Evolutionary conservation across 2,113 vertebrate genomes (phyloP).

Genomic region (Lethenteron reissneri): DNA sequence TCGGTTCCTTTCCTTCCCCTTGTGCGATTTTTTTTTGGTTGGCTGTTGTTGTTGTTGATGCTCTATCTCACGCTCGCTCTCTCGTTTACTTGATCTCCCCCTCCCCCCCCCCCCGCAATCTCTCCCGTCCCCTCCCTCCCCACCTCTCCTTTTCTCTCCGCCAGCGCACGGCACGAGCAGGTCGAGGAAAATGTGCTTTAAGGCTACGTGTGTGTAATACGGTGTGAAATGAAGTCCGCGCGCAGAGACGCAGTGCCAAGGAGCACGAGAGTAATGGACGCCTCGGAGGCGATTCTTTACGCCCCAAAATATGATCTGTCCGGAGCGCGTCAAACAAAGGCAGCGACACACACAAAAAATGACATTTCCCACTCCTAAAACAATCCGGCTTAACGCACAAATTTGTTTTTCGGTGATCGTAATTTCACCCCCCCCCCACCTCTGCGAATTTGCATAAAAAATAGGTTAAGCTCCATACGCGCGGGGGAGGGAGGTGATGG

Average conservation of each 20-base stretch:
- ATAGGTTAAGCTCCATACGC: too few species aligned
- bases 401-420: slow-evolving; percentile 4
- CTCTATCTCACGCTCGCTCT: too few species aligned
- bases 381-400: not conserved
- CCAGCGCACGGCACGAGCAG: not conserved
- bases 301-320: slow-evolving; percentile 4
- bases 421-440: not conserved
- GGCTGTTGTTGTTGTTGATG: too few species aligned
- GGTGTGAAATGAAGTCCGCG: slow-evolving; percentile 6
- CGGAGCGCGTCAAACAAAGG: not conserved
- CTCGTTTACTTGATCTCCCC: too few species aligned
- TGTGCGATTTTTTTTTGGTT: too few species aligned
- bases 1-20: too few species aligned
- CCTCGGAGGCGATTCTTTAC: not conserved
- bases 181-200: not conserved
- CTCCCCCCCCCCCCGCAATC: too few species aligned
- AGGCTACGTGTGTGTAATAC: slow-evolving; percentile 4
- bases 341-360: not conserved
- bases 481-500: too few species aligned
- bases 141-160: too few species aligned
- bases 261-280: not conserved
- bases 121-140: too few species aligned
- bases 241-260: not conserved
- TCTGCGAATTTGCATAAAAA: too few species aligned
- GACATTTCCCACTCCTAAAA: slow-evolving; percentile 2